Base-by-base conservation (phyloP, 2,797 vertebrate genomes). In the Harpagifer antarcticus region DNA sequence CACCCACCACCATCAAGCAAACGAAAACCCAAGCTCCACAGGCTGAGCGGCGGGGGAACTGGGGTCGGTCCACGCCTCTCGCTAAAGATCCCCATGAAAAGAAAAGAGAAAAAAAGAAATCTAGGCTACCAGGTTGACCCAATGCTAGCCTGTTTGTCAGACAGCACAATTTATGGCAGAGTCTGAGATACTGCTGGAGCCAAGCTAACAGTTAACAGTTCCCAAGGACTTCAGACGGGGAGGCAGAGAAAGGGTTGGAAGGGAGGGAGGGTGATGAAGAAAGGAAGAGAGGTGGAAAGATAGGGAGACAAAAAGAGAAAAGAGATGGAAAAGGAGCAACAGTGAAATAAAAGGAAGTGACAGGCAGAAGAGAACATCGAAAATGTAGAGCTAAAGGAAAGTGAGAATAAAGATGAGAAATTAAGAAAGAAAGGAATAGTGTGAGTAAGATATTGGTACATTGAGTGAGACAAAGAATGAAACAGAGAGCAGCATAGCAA, bases 111-210 rank as follows among this genome's bases (percentile, higher is more conserved):
- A 45, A 57, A 68, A 72, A 47, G 57, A 78, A 63, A 77, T 66
- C 43, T 50, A 12, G 3, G 33, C 72, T 47, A 47, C 68, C 13
- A 23, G 52, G 60, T 52, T 57, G 86, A 85, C 74, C 72, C 81
- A 76, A 87, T 81, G 91, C 89, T 88, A 80, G 82, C 47, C 89
- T 64, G 77, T 87, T 77, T 87, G 86, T 87, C 89, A 90, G 91
- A 94, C 94, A 84, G 87, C 40, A 79, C 89, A 92, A 95, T 94
- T 95, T 94, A 95, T 91, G 90, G 90, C 4, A 61, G 74, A 59
- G 88, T 85, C 86, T 82, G 83, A 92, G 93, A 93, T 92, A 88
- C 79, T 83, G 75, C 82, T 44, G 56, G 0, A 75, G 49, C 91
- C 93, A 85, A 91, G 92, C 93, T 91, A 74, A 94, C 89, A 90